Evolutionary conservation across 1,140 invertebrate genomes (phyloP).

Genomic region (Drosophila parvula): DNA sequence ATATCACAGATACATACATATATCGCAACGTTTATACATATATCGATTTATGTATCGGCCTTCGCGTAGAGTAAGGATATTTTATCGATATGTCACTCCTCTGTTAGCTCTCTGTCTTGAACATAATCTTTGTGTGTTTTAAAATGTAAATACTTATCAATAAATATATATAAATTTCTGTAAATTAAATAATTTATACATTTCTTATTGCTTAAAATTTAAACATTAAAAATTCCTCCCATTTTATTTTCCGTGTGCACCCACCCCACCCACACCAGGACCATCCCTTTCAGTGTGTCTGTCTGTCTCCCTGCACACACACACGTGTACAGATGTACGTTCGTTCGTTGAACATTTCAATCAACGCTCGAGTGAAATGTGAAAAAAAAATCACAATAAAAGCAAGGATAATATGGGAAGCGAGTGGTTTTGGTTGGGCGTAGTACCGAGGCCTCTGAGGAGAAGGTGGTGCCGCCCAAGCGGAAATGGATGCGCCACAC

Average conservation of each 20-base stretch:
- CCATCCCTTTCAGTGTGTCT: slow-evolving; percentile 16
- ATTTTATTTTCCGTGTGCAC: not conserved
- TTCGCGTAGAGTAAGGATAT: no score
- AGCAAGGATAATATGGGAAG: slow-evolving; percentile 73
- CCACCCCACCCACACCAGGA: slow-evolving; percentile 33
- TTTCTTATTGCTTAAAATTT: not conserved
- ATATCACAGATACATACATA: no score
- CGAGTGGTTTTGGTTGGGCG: slow-evolving; percentile 4
- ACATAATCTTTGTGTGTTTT: no score
- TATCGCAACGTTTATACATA: no score
- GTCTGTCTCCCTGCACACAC: not conserved
- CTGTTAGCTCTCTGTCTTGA: no score
- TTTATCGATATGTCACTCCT: no score
- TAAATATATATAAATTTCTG: not conserved
- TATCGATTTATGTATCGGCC: no score
- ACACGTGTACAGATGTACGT: not conserved
- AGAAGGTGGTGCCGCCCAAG: slow-evolving; percentile 45
- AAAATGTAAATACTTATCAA: not conserved
- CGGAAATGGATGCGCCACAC: slow-evolving; percentile 80
- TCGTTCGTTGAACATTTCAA: slow-evolving; percentile 76
- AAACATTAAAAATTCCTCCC: not conserved
- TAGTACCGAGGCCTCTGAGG: not conserved
- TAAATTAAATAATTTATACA: not conserved
- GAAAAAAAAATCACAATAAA: slow-evolving; percentile 70
- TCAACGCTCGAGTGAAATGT: slow-evolving; percentile 81